Evolutionary conservation across 2,888 invertebrate genomes (phyloP).

Genomic region (Eristalinus sepulchralis): DNA sequence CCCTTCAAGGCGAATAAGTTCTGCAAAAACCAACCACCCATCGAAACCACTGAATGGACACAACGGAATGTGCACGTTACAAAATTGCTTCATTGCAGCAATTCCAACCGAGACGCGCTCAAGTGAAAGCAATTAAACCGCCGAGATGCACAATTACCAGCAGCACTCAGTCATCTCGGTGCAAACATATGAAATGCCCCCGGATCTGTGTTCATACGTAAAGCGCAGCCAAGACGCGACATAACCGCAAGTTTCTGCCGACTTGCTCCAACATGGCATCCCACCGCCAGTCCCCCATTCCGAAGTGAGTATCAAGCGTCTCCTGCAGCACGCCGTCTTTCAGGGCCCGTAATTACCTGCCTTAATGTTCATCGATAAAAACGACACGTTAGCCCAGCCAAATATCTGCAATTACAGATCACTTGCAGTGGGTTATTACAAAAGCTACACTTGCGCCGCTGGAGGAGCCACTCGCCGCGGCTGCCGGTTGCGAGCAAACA

Average conservation of each 20-base stretch:
- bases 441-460: conserved; percentile 30
- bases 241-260: conserved; percentile 32
- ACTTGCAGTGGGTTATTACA: conserved; percentile 67
- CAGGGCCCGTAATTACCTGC: conserved; percentile 56
- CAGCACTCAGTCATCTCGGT: conserved; percentile 21
- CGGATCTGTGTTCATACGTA: conserved; percentile 44
- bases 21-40: not conserved
- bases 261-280: conserved; percentile 4
- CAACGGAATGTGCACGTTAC: conserved; percentile 14
- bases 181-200: not conserved
- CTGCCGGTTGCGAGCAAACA: not conserved
- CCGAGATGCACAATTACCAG: conserved; percentile 52
- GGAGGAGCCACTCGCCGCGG: not conserved
- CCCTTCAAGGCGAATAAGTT: not conserved
- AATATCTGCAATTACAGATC: conserved; percentile 72
- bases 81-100: conserved; percentile 41
- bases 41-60: not conserved
- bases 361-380: conserved; percentile 70
- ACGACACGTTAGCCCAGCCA: conserved; percentile 68
- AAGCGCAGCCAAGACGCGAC: conserved; percentile 23
- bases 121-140: conserved; percentile 49
- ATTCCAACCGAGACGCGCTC: conserved; percentile 10
- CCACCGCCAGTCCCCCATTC: conserved; percentile 31
- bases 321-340: conserved; percentile 28
- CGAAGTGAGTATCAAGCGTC: conserved; percentile 50